Evolutionary conservation across 2,797 vertebrate species (phyloP), one percentile per base, ranked within the genome.

Genomic region (Carcharodon carcharias): DNA sequence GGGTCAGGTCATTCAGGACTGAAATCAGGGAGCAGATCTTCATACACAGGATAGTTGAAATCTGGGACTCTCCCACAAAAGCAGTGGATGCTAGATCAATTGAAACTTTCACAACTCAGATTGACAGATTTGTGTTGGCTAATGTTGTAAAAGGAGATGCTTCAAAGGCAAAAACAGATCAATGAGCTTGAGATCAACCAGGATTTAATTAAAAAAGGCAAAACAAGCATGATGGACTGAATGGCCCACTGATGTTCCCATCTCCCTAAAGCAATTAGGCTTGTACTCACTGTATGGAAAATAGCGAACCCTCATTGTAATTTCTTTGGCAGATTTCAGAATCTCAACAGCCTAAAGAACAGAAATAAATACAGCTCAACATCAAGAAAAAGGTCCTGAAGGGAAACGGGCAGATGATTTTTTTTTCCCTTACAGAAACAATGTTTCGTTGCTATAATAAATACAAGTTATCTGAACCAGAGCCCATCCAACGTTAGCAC

Each of bases 281-380:
- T 0, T 14, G 88, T 6, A 97, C 99, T 99, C 98, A 99, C 99
- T 99, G 97, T 99, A 99, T 96, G 99, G 99, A 97, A 99, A 99
- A 97, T 98, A 99, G 54, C 99, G 98, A 87, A 99, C 99, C 0
- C 98, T 98, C 99, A 99, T 99, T 96, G 98, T 97, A 97, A 99
- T 99, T 97, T 99, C 99, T 89, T 98, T 98, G 0, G 99, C 99
- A 0, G 99, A 99, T 98, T 99, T 99, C 97, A 99, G 97, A 97
- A 99, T 99, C 97, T 99, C 99, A 96, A 99, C 99, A 71, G 99
- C 99, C 99, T 99, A 96, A n/a, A 97, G 97, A 95, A 96, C 11
- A 50, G 92, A 23, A 18, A 96, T 67, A 80, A 40, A 95, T 45
- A 69, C 31, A 87, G 69, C 18, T 89, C 56, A 54, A 56, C 65